Evolutionary conservation across 2,888 invertebrate genomes (phyloP).

Genomic region (Pasiphila rectangulata): DNA sequence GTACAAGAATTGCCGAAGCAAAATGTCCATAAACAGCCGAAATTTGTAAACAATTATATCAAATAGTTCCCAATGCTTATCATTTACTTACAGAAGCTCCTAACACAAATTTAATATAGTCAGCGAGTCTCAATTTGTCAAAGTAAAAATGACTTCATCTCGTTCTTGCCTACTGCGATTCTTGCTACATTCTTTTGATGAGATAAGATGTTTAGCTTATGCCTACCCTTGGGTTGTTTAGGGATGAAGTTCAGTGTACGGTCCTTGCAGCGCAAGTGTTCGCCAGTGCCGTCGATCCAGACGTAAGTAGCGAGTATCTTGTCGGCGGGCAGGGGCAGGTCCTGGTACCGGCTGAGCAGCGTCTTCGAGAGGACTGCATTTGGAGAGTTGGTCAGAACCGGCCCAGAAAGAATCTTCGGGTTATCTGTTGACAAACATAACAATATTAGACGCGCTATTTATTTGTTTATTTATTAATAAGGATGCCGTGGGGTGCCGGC

Average conservation of each 20-base stretch:
- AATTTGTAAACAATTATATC: too few species aligned
- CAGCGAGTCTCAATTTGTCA: too few species aligned
- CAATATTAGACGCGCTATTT: not conserved
- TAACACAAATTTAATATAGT: too few species aligned
- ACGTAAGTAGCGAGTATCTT: conserved; percentile 93
- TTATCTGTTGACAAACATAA: conserved; percentile 54
- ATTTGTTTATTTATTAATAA: not conserved
- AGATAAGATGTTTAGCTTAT: too few species aligned
- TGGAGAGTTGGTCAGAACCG: conserved; percentile 84
- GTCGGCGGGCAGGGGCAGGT: conserved; percentile 88
- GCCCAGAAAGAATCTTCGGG: conserved; percentile 73
- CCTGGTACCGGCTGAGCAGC: conserved; percentile 86
- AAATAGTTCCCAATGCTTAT: too few species aligned
- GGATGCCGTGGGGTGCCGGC: too few species aligned
- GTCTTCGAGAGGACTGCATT: conserved; percentile 91
- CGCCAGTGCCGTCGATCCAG: conserved; percentile 97
- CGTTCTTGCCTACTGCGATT: too few species aligned
- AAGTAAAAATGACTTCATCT: too few species aligned
- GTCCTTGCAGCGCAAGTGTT: conserved; percentile 92
- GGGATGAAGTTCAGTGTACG: conserved; percentile 92
- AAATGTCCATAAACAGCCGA: too few species aligned
- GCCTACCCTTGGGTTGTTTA: conserved; percentile 86
- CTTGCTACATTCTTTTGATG: too few species aligned
- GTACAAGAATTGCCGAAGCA: too few species aligned
- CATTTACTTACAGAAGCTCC: too few species aligned